phyloP scores from a whole-genome alignment of 2,113 vertebrate genomes.

The Oreotragus oreotragus region DNA sequence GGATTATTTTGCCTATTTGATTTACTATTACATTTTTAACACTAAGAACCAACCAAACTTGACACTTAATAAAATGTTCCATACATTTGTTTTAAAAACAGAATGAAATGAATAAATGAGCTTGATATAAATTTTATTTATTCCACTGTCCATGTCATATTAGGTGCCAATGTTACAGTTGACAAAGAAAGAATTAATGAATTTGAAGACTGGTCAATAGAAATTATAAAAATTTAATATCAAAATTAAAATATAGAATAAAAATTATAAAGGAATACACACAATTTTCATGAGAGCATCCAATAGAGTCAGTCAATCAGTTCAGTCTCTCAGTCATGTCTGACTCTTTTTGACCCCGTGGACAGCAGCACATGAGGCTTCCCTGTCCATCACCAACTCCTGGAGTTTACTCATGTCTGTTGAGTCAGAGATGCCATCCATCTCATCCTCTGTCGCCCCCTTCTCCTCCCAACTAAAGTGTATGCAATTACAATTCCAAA shows the following conservation, averaged over 20 bases:
- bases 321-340: neutral
- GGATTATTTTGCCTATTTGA: neutral
- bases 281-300: neutral
- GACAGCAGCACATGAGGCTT: rapidly evolving
- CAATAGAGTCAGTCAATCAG: neutral
- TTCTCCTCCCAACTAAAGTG: neutral
- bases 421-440: neutral
- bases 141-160: neutral
- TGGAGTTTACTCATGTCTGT: neutral
- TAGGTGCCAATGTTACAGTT: neutral
- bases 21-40: neutral
- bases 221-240: neutral
- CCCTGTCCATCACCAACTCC: neutral
- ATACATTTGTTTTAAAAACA: neutral
- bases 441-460: neutral
- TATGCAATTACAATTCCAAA: neutral
- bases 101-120: neutral
- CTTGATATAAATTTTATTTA: neutral
- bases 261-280: neutral
- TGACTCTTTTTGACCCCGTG: rapidly evolving
- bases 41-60: neutral
- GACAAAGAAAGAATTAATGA: neutral
- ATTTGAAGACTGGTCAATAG: neutral
- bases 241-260: neutral
- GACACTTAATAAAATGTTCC: neutral